A percentile compares a stretch with the other conserved stretches of the same genome.
These are phyloP conservation scores for Callimorpha dominula DNA, from an alignment of 2,888 invertebrate genomes.

Conservation along the genomic window DNA sequence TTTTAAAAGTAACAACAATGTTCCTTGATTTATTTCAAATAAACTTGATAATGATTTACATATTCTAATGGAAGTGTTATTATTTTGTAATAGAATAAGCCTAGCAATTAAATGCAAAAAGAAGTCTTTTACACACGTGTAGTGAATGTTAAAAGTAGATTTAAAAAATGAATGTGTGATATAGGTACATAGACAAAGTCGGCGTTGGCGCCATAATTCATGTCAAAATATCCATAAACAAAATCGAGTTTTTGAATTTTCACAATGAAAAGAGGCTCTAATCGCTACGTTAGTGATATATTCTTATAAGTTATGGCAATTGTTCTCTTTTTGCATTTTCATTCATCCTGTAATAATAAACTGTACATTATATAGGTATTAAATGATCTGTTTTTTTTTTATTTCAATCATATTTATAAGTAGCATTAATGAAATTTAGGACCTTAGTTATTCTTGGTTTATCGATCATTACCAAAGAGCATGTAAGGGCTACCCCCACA, in stretches of 20 bases:
- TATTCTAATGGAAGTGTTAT: neutral
- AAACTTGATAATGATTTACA: neutral
- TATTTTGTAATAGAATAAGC: constrained; percentile 12
- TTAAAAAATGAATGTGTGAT: neutral
- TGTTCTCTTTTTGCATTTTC: constrained; percentile 19
- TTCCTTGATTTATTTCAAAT: neutral
- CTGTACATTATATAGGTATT: constrained; percentile 1
- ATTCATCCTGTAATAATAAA: constrained; percentile 17
- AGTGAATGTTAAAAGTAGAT: neutral
- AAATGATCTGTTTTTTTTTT: too few relatives aligned
- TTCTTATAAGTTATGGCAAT: neutral
- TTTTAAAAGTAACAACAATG: neutral
- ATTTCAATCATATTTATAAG: too few relatives aligned
- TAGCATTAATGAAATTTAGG: too few relatives aligned
- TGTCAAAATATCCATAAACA: neutral
- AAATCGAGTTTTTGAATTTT: neutral
- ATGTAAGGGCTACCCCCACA: too few relatives aligned
- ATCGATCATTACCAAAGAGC: neutral
- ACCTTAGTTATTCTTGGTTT: too few relatives aligned
- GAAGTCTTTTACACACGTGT: neutral
- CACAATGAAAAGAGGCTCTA: neutral
- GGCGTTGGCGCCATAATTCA: constrained; percentile 9
- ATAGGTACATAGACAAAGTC: neutral
- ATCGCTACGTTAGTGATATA: neutral
- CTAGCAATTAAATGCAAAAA: constrained; percentile 13